phyloP scores from a whole-genome alignment of 30 jellyfish, hydroid and myxozoan species.

The Pelagia noctiluca region DNA sequence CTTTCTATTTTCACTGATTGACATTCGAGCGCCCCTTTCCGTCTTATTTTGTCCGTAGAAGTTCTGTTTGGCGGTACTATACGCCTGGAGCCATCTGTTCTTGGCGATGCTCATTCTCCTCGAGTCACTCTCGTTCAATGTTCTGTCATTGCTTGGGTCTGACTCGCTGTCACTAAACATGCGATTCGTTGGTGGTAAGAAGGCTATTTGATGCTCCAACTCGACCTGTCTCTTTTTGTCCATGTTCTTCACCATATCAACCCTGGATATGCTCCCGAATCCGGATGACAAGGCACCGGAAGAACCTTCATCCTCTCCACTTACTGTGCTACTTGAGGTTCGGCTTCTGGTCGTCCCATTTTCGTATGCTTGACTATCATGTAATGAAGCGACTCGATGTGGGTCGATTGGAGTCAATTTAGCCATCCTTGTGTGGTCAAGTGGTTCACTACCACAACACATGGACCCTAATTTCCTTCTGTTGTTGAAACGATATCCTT shows the following conservation, averaged over 20 bases:
- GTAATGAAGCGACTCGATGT: too few species aligned
- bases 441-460: too few species aligned
- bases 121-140: constrained; percentile 31
- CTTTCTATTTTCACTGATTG: background rate
- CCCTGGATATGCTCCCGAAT: constrained; percentile 11
- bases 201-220: constrained; percentile 46
- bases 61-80: constrained; percentile 40
- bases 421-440: too few species aligned
- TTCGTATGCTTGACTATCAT: too few species aligned
- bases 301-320: background rate
- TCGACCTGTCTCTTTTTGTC: constrained; percentile 43
- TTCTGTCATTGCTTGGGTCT: background rate
- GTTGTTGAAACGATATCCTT: too few species aligned
- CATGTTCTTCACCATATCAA: constrained; percentile 58
- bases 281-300: too few species aligned
- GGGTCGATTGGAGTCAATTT: too few species aligned
- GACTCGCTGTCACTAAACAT: constrained; percentile 20
- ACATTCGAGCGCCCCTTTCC: background rate
- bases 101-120: constrained; percentile 48
- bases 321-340: background rate
- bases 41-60: constrained; percentile 37
- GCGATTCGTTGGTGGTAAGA: constrained; percentile 52
- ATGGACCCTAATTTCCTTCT: too few species aligned
- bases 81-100: constrained; percentile 56
- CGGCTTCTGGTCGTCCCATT: too few species aligned